Percentiles rank a stretch among this genome's conserved stretches.
Conservation (phyloP, 2,888 invertebrate genomes). For the Cancer borealis region DNA sequence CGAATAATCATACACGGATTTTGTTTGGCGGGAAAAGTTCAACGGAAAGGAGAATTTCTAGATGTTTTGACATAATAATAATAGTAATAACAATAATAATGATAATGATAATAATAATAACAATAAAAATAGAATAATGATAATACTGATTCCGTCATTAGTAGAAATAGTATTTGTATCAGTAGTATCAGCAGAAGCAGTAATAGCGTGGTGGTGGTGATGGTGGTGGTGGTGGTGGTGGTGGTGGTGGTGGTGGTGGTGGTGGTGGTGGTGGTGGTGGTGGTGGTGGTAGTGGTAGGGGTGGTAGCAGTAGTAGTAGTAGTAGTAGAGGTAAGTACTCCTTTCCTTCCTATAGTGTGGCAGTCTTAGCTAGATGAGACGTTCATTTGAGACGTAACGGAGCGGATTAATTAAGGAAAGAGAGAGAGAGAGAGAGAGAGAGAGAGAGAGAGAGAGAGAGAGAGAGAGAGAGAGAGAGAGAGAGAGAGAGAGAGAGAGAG, state of each 20-base stretch:
- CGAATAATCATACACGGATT: background rate
- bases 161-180: too few relatives aligned
- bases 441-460: too few relatives aligned
- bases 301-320: background rate
- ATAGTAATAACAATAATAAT: background rate
- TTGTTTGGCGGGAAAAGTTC: background rate
- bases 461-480: too few relatives aligned
- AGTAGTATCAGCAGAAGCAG: too few relatives aligned
- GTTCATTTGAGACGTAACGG: slow-evolving; percentile 25
- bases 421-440: too few relatives aligned
- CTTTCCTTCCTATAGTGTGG: background rate
- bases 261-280: background rate
- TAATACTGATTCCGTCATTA: background rate
- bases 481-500: too few relatives aligned
- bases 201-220: too few relatives aligned
- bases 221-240: background rate
- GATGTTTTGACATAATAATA: background rate
- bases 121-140: background rate
- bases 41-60: too few relatives aligned
- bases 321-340: background rate
- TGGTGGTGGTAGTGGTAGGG: background rate
- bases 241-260: slow-evolving; percentile 32
- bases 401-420: background rate
- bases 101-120: background rate
- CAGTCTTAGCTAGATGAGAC: background rate